phyloP scores from a whole-genome alignment of 2,113 vertebrate species.

The Spheniscus mendiculus region DNA sequence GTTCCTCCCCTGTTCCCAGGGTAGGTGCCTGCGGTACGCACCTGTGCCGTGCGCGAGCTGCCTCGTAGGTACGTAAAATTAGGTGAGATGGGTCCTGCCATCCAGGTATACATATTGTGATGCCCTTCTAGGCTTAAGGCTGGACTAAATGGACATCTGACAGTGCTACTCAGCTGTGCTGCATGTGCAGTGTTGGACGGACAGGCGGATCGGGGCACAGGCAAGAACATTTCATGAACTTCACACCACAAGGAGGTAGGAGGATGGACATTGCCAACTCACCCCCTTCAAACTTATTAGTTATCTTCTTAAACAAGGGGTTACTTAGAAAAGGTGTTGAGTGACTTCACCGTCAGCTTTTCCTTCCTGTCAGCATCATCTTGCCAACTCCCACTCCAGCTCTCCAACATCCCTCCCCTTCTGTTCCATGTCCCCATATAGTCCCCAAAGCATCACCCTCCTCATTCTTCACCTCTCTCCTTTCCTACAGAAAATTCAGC shows the following conservation, averaged over 20 bases:
- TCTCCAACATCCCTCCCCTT: background rate
- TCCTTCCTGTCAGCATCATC: background rate
- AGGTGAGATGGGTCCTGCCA: background rate
- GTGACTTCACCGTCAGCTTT: background rate
- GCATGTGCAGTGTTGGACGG: background rate
- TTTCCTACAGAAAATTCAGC: background rate
- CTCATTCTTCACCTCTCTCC: background rate
- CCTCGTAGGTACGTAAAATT: background rate
- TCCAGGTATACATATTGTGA: accelerated
- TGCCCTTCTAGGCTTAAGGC: background rate
- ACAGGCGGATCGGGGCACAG: background rate
- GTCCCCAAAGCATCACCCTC: background rate
- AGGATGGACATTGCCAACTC: background rate
- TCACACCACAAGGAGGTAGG: background rate
- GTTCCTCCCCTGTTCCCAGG: background rate
- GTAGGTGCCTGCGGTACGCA: accelerated
- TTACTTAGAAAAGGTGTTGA: background rate
- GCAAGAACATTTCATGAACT: background rate
- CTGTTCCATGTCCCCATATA: background rate
- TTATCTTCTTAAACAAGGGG: background rate
- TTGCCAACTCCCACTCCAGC: background rate
- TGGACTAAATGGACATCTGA: background rate
- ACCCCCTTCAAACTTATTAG: background rate
- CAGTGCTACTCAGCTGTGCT: background rate
- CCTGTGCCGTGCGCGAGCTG: accelerated